Conservation (phyloP, 2,113 vertebrate genomes). For the Mobula birostris region DNA sequence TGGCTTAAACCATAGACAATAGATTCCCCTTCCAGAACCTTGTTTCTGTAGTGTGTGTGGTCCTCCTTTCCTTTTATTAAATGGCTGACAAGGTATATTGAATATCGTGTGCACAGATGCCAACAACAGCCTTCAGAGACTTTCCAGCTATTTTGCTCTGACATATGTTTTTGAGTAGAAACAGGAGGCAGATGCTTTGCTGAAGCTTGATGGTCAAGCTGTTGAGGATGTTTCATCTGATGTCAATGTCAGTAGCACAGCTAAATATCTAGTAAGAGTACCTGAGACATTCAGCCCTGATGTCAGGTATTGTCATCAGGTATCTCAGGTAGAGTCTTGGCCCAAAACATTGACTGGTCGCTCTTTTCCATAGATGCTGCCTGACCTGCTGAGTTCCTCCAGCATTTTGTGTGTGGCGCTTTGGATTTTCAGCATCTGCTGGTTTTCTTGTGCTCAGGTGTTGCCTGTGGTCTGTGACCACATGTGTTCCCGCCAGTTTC, state of each 20-base stretch:
- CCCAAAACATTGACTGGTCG: too few relatives aligned
- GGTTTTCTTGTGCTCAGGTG: too few relatives aligned
- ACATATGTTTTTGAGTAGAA: neutral
- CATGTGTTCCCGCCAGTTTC: too few relatives aligned
- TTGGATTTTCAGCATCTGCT: too few relatives aligned
- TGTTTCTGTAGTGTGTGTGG: constrained; percentile 24
- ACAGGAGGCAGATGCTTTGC: neutral
- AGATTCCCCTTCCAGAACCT: neutral
- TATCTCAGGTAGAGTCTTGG: too few relatives aligned
- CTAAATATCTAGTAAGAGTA: too few relatives aligned
- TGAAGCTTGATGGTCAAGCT: neutral
- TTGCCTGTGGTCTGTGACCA: too few relatives aligned
- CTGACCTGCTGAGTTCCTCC: too few relatives aligned
- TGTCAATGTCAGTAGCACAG: neutral
- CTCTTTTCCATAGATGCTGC: too few relatives aligned
- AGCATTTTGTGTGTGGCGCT: too few relatives aligned
- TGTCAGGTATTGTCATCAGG: too few relatives aligned
- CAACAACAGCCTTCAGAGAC: constrained; percentile 2
- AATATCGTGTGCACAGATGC: neutral
- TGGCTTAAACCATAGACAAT: constrained; percentile 19
- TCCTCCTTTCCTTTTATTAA: neutral
- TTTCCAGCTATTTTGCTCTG: neutral
- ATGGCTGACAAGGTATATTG: neutral
- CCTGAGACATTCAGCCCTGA: too few relatives aligned
- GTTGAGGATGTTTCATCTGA: neutral